Percentiles rank a stretch among this genome's conserved stretches.
Evolutionary conservation across 2,797 vertebrate genomes (phyloP).

Genomic region (Chiloscyllium punctatum): DNA sequence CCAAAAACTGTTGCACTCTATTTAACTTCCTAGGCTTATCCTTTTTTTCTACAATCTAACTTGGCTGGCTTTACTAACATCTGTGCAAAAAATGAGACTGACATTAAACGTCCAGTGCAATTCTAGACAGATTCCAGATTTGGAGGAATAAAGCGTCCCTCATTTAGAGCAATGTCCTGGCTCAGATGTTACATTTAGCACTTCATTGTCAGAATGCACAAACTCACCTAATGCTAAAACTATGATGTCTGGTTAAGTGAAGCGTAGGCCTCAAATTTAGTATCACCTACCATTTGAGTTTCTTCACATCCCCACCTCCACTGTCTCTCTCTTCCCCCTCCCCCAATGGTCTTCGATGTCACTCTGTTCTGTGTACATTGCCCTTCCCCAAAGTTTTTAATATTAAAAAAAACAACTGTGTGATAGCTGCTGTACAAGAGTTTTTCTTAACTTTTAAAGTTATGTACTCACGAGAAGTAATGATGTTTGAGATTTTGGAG

Average conservation of each 20-base stretch:
- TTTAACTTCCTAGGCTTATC: not conserved
- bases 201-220: not conserved
- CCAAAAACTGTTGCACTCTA: not conserved
- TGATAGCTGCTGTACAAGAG: too few relatives aligned
- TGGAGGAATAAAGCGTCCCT: not conserved
- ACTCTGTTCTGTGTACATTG: not conserved
- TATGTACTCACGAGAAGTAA: too few relatives aligned
- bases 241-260: not conserved
- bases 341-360: too few relatives aligned
- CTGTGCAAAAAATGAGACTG: not conserved
- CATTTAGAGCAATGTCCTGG: not conserved
- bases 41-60: not conserved
- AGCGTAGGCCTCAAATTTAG: not conserved
- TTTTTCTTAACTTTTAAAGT: too few relatives aligned
- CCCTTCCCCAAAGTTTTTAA: not conserved
- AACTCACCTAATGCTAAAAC: not conserved
- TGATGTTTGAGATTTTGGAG: too few relatives aligned
- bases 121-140: not conserved
- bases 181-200: not conserved
- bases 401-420: not conserved
- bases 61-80: not conserved
- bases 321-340: too few relatives aligned
- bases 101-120: not conserved
- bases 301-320: too few relatives aligned
- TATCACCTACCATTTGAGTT: not conserved